Evolutionary conservation across 2,888 invertebrate genomes (phyloP).

Genomic region (Leistus spinibarbis): DNA sequence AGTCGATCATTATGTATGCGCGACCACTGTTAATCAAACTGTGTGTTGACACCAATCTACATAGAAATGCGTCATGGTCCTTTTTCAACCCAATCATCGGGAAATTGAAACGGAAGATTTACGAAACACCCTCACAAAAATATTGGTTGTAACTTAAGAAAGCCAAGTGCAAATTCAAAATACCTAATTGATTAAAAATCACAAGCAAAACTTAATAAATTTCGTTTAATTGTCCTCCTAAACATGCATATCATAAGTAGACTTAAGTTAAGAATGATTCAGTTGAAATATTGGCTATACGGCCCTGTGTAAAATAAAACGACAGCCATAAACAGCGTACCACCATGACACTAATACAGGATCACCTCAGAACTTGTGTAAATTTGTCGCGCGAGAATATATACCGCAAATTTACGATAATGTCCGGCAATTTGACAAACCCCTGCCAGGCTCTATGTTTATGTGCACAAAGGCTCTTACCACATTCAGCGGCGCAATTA

Average conservation of each 20-base stretch:
- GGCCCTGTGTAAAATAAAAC: neutral
- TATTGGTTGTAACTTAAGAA: too few species aligned
- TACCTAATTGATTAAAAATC: too few species aligned
- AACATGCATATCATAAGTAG: too few species aligned
- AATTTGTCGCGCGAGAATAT: conserved; percentile 16
- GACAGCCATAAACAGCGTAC: too few species aligned
- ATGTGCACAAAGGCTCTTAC: conserved; percentile 20
- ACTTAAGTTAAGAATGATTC: too few species aligned
- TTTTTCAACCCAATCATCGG: too few species aligned
- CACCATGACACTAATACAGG: neutral
- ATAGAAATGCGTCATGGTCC: too few species aligned
- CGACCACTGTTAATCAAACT: neutral
- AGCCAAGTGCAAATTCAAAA: too few species aligned
- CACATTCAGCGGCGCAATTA: conserved; percentile 24
- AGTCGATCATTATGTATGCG: neutral
- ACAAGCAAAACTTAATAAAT: too few species aligned
- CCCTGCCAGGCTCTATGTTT: conserved; percentile 22
- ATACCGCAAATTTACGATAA: conserved; percentile 31
- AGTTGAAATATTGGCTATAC: conserved; percentile 3
- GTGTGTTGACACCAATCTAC: neutral
- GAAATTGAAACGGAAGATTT: too few species aligned
- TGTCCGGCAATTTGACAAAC: conserved; percentile 30
- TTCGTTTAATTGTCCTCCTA: too few species aligned
- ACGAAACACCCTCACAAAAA: too few species aligned
- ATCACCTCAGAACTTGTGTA: conserved; percentile 18